phyloP scores from a whole-genome alignment of 2,113 vertebrate genomes.

The Orycteropus afer region DNA sequence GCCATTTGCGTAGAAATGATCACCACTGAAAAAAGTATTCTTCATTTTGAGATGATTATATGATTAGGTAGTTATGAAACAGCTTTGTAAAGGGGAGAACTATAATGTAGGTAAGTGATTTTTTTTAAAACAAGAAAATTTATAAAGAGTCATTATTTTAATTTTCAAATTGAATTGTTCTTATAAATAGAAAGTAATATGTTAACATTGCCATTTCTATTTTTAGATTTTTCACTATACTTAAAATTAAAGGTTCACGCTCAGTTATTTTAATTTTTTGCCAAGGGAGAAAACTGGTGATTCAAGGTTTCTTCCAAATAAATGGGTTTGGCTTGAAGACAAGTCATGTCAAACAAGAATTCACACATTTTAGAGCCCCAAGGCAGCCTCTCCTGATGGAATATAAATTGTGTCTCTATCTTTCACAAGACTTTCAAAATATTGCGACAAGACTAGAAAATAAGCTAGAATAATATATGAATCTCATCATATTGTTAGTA shows the following conservation, averaged over 20 bases:
- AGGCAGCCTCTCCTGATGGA: neutral
- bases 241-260: neutral
- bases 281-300: conserved; percentile 8
- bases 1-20: neutral
- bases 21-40: neutral
- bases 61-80: conserved; percentile 32
- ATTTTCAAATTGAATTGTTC: neutral
- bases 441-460: neutral
- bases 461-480: neutral
- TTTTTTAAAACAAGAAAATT: neutral
- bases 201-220: neutral
- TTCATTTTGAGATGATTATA: conserved; percentile 12
- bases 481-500: neutral
- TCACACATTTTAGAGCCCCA: neutral
- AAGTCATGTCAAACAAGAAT: conserved; percentile 31
- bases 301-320: conserved; percentile 5
- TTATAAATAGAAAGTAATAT: neutral
- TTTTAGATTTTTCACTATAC: neutral
- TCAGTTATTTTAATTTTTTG: neutral
- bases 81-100: neutral
- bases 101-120: neutral
- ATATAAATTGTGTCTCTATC: conserved; percentile 42
- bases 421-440: neutral
- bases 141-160: neutral
- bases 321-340: conserved; percentile 6